These are phyloP conservation scores for Artibeus jamaicensis DNA, from an alignment of 2,797 vertebrate genomes.

Conservation along the genomic window DNA sequence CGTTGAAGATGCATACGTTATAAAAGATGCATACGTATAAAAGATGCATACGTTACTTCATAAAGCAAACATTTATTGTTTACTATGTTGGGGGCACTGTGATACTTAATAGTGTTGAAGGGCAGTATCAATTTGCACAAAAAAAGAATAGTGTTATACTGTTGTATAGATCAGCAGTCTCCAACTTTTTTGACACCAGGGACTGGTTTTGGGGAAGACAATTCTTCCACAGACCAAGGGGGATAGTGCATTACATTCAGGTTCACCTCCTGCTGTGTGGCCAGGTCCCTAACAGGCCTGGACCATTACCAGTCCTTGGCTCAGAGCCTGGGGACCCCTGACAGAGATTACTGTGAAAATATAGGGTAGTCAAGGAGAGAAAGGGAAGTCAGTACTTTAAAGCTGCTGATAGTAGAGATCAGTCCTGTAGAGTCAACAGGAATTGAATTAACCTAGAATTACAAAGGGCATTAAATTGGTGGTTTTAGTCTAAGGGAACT, in stretches of 20 bases:
- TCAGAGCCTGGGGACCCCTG: background rate
- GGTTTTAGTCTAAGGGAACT: slow-evolving; percentile 21
- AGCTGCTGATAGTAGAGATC: background rate
- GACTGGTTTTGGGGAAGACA: background rate
- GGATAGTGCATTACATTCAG: background rate
- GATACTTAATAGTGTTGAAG: background rate
- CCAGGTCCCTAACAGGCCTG: background rate
- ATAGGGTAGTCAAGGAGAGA: background rate
- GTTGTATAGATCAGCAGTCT: background rate
- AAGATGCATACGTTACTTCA: background rate
- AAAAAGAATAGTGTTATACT: background rate
- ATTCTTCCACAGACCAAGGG: background rate
- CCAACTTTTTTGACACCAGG: background rate
- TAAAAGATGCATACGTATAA: too few species aligned
- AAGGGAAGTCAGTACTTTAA: background rate
- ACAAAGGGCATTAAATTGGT: background rate
- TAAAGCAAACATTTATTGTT: slow-evolving; percentile 17
- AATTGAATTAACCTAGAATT: slow-evolving; percentile 26
- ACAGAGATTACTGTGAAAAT: background rate
- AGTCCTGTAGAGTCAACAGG: background rate
- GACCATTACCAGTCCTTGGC: too few species aligned
- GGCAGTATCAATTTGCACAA: background rate
- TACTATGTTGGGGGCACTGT: background rate
- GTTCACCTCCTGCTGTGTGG: background rate
- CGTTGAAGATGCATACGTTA: background rate